Percentiles rank a stretch among this genome's conserved stretches.
Evolutionary conservation across 2,797 vertebrate genomes (phyloP).

Genomic region (Spinus pinus): DNA sequence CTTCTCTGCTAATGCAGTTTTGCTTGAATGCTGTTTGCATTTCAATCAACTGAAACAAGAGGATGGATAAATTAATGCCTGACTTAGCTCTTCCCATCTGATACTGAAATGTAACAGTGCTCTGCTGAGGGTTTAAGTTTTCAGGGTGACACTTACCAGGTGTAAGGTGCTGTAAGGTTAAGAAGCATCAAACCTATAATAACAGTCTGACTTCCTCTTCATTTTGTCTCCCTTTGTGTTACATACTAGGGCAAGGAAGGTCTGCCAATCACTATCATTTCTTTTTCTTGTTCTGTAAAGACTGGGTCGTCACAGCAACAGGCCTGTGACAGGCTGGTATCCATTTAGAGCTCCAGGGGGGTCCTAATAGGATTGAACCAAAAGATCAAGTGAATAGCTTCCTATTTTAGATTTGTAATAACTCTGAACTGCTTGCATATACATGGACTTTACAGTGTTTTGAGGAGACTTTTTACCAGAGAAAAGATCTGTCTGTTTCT

Average conservation of each 20-base stretch:
- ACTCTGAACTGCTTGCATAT: conserved; percentile 78
- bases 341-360: conserved; percentile 81
- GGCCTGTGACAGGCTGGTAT: conserved; percentile 83
- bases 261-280: conserved; percentile 87
- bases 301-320: conserved; percentile 85
- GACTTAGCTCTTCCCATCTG: not conserved
- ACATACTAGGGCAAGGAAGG: conserved; percentile 85
- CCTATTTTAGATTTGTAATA: conserved; percentile 80
- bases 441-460: conserved; percentile 75
- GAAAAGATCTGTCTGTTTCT: conserved; percentile 61
- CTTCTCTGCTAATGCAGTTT: not conserved
- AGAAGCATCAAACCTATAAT: conserved; percentile 82
- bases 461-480: conserved; percentile 71
- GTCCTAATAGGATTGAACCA: conserved; percentile 84
- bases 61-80: not conserved
- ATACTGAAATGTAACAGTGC: conserved; percentile 7
- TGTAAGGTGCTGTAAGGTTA: conserved; percentile 86
- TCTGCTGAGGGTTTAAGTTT: conserved; percentile 9
- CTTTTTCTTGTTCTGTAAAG: conserved; percentile 81
- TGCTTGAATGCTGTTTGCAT: conserved; percentile 39
- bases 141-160: conserved; percentile 73
- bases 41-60: conserved; percentile 56
- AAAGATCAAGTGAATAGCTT: conserved; percentile 82
- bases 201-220: conserved; percentile 89
- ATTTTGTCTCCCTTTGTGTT: conserved; percentile 89